Evolutionary conservation across 2,113 vertebrate genomes (phyloP).

Genomic region (Stegostoma tigrinum): DNA sequence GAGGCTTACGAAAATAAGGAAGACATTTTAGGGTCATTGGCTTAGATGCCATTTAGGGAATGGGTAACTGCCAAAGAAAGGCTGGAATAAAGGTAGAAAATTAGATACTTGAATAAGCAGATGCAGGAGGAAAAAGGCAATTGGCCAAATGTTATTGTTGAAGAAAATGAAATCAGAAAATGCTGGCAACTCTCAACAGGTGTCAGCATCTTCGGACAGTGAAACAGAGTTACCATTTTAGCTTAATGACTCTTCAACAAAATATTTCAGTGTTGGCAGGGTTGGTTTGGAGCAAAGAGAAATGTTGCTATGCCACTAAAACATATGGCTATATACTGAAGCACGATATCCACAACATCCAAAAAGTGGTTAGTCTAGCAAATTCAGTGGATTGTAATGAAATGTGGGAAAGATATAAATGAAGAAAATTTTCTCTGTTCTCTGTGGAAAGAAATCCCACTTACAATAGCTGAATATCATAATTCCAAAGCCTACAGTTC

Average conservation of each 20-base stretch:
- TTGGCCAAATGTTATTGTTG: neutral
- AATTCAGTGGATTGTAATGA: neutral
- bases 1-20: neutral
- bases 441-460: slow-evolving; percentile 39
- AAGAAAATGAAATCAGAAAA: neutral
- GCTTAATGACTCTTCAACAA: neutral
- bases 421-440: slow-evolving; percentile 38
- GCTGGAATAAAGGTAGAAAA: neutral
- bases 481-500: slow-evolving; percentile 11
- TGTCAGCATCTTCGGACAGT: neutral
- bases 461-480: slow-evolving; percentile 43
- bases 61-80: neutral
- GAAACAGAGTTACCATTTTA: neutral
- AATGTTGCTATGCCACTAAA: neutral
- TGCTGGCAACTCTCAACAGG: neutral
- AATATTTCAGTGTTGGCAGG: neutral
- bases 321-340: neutral
- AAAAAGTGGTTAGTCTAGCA: neutral
- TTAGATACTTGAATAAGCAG: neutral
- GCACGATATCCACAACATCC: neutral
- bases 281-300: neutral
- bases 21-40: neutral
- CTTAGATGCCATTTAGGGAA: neutral
- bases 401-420: neutral
- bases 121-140: neutral